phyloP scores from a whole-genome alignment of 2,797 vertebrate species.

The Rhyacichthys aspro region DNA sequence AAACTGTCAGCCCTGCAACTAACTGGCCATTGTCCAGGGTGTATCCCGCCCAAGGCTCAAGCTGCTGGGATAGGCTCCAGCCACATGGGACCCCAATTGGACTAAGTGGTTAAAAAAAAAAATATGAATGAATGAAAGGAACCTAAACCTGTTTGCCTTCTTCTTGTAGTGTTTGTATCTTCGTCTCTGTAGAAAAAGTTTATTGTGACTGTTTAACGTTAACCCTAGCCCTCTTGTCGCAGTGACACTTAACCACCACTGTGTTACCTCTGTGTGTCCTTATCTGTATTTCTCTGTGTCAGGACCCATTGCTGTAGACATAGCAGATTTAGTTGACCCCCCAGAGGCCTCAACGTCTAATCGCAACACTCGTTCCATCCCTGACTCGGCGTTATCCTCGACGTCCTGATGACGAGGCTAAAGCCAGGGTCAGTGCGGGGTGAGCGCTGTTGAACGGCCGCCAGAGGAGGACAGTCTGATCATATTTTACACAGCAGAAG shows the following conservation, averaged over 20 bases:
- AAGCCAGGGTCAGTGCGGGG: slow-evolving; percentile 20
- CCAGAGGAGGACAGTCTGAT: slow-evolving; percentile 27
- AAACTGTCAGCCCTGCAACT: no score
- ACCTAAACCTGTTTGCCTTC: no score
- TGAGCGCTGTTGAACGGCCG: slow-evolving; percentile 8
- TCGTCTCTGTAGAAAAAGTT: no score
- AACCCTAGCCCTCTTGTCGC: slow-evolving; percentile 1
- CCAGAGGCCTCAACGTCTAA: slow-evolving; percentile 1
- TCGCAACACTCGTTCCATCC: not conserved
- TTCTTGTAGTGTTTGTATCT: no score
- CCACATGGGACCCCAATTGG: no score
- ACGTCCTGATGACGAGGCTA: slow-evolving; percentile 13
- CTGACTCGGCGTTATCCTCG: slow-evolving; percentile 23
- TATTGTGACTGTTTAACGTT: not conserved
- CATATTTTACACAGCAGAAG: slow-evolving; percentile 17
- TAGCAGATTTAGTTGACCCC: not conserved
- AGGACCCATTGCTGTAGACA: slow-evolving; percentile 1
- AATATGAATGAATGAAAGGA: no score
- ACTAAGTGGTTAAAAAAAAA: no score
- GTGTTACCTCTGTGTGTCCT: not conserved
- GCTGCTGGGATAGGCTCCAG: no score
- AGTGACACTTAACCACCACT: slow-evolving; percentile 14
- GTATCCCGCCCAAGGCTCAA: no score
- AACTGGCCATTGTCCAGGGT: no score
- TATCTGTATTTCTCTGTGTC: not conserved